Evolutionary conservation across 2,113 vertebrate species (phyloP).

Genomic region (Sinocyclocheilus rhinocerous): DNA sequence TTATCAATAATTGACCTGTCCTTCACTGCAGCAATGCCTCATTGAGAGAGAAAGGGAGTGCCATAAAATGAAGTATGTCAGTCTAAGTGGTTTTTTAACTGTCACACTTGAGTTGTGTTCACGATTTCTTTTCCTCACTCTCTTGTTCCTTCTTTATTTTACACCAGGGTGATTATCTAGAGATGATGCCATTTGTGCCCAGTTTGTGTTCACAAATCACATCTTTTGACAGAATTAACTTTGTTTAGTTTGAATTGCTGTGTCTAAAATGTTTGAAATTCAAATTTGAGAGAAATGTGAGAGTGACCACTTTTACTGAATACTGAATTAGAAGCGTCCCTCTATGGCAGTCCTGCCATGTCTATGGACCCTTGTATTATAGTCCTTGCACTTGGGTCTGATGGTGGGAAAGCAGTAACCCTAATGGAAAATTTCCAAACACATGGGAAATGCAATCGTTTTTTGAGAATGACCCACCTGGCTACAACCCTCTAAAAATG

Average conservation of each 20-base stretch:
- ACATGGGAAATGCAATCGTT: too few relatives aligned
- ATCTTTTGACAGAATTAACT: neutral
- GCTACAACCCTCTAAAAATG: too few relatives aligned
- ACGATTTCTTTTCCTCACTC: neutral
- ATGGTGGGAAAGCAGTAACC: neutral
- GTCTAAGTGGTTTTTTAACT: neutral
- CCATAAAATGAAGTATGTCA: neutral
- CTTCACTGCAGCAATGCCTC: slow-evolving; percentile 5
- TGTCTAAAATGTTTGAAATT: neutral
- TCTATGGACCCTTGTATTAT: neutral
- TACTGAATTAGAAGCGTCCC: neutral
- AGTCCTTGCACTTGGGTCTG: neutral
- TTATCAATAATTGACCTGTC: slow-evolving; percentile 29
- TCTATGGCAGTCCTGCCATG: neutral
- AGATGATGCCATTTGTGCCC: neutral
- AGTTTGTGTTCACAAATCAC: neutral
- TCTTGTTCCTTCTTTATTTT: neutral
- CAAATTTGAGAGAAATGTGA: neutral
- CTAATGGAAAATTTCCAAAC: neutral
- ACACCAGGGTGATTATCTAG: neutral
- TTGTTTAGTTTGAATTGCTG: neutral
- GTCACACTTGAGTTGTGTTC: neutral
- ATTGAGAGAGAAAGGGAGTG: neutral
- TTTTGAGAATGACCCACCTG: too few relatives aligned
- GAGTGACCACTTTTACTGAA: neutral